Evolutionary conservation across 2,888 invertebrate species (phyloP), one percentile per base, ranked within the genome.

Genomic region (Rhagonycha lutea): DNA sequence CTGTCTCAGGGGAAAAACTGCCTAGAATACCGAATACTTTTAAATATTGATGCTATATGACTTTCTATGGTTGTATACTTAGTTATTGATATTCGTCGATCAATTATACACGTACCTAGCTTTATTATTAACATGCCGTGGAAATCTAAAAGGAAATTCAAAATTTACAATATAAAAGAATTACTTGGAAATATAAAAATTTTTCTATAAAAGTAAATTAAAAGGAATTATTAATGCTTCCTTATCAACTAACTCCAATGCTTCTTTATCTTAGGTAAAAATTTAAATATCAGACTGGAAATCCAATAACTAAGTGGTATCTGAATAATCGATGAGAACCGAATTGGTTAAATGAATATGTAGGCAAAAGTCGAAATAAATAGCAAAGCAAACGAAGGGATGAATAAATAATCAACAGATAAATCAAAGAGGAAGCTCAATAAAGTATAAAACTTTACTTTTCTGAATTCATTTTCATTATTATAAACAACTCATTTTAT

Each of bases 11-110:
- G 82, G 86, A 83, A 78, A 79, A 78, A 80, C 78, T 83, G 83
- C 82, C 84, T 84, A 82, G 85, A 85, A 85, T 85, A 83, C 83
- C 82, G 82, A 85, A 84, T 80, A 82, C 80, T 80, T 80, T 82
- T 80, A 80, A 79, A 80, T 82, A 82, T 82, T 81, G 80, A 82
- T 82, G 82, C 76, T 79, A 80, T 81, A 82, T 79, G 81, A 76
- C 81, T 80, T 82, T 74, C 77, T 76, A 63, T 74, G 76, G 69
- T 62, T 76, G 73, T 72, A 65, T 73, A 62, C 74, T 74, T 70
- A 72, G 65, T 72, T 74, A 77, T 74, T 77, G 71, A 72, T 65
- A 65, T 65, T 65, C 47, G n/a, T 47, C 47, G n/a, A 47, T 47
- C 47, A 47, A 47, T 47, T 47, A 47, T 47, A 47, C 47, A 47